Evolutionary conservation across 30 jellyfish, hydroid and myxozoan species (phyloP).

Genomic region (Hydractinia echinata): DNA sequence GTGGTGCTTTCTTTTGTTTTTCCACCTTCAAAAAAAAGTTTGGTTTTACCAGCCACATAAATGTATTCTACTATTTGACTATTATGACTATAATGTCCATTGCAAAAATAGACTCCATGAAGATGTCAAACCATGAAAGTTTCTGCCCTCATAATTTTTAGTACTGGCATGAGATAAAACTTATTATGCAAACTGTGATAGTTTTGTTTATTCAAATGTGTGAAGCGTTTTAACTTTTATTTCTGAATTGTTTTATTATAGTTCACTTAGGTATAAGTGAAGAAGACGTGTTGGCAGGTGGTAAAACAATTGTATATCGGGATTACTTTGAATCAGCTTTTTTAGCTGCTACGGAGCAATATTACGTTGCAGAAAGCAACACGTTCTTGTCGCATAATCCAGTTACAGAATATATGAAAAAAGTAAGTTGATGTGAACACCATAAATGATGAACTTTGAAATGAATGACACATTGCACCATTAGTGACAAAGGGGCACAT

Average conservation of each 20-base stretch:
- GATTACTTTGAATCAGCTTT: constrained; percentile 63
- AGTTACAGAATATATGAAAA: constrained; percentile 93
- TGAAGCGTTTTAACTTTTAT: no score
- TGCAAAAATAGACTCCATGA: neutral
- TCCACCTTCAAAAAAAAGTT: no score
- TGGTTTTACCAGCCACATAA: no score
- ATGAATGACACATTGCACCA: no score
- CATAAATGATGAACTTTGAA: neutral
- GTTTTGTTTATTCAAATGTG: no score
- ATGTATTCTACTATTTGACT: no score
- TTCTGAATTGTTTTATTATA: neutral
- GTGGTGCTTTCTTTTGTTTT: no score
- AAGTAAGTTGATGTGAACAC: constrained; percentile 33
- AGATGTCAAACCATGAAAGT: neutral
- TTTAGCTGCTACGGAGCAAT: constrained; percentile 85
- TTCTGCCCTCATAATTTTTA: neutral
- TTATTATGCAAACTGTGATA: neutral
- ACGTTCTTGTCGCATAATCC: constrained; percentile 87
- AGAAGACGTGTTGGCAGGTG: constrained; percentile 77
- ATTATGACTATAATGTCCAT: neutral
- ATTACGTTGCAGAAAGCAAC: constrained; percentile 83
- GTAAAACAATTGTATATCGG: constrained; percentile 74
- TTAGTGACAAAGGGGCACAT: no score
- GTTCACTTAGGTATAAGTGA: constrained; percentile 95
- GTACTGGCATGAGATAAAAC: neutral